A percentile compares a stretch with the other conserved stretches of the same genome.
Conservation (phyloP, 2,888 invertebrate genomes). For the Chrysopilus asiliformis region DNA sequence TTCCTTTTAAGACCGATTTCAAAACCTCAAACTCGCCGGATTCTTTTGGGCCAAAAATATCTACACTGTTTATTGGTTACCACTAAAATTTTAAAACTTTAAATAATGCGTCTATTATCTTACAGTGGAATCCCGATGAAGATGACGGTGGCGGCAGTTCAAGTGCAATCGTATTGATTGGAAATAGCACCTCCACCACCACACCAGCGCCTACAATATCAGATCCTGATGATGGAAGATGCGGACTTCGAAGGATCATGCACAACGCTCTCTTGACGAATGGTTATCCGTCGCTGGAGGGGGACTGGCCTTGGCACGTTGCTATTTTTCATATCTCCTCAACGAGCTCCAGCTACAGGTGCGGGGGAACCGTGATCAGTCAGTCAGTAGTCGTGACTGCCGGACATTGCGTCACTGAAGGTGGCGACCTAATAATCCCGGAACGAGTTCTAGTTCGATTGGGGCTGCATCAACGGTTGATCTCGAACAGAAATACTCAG, state of each 20-base stretch:
- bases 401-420: slow-evolving; percentile 25
- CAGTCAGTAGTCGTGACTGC: slow-evolving; percentile 28
- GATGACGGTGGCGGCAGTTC: too few species aligned
- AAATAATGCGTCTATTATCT: too few species aligned
- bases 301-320: slow-evolving; percentile 38
- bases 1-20: too few species aligned
- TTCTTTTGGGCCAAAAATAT: too few species aligned
- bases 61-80: too few species aligned
- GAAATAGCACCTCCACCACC: too few species aligned
- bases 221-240: slow-evolving; percentile 1
- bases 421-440: slow-evolving; percentile 23
- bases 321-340: slow-evolving; percentile 24
- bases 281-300: slow-evolving; percentile 28
- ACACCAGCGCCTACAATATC: too few species aligned
- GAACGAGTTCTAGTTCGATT: slow-evolving; percentile 26
- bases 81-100: too few species aligned
- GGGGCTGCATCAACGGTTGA: slow-evolving; percentile 31
- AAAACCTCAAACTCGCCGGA: too few species aligned
- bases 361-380: slow-evolving; percentile 34
- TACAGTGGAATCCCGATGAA: too few species aligned
- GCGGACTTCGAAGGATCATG: slow-evolving; percentile 9
- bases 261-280: slow-evolving; percentile 26
- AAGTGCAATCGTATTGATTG: too few species aligned
- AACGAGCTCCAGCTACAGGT: slow-evolving; percentile 20
- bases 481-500: slow-evolving; percentile 26